A percentile compares a stretch with the other conserved stretches of the same genome.
Conservation (phyloP, 2,797 vertebrate genomes). For the Rhabdophis nuchalis region DNA sequence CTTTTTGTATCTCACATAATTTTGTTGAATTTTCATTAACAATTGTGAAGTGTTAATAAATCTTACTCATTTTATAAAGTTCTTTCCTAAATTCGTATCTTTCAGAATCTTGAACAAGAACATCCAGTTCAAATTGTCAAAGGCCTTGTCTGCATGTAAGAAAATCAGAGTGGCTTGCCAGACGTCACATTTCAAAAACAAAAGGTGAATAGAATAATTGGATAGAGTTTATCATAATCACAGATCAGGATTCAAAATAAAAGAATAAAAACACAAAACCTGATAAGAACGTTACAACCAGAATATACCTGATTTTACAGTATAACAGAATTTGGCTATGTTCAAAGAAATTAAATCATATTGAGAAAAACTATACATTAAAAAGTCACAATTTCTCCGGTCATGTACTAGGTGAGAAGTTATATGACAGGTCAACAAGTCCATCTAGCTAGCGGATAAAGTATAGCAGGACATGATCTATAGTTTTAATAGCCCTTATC, state of each 20-base stretch:
- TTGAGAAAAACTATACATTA: neutral
- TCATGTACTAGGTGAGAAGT: neutral
- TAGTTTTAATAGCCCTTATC: neutral
- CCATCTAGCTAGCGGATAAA: neutral
- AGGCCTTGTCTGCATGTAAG: neutral
- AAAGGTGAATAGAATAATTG: neutral
- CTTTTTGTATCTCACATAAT: neutral
- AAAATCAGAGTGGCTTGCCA: neutral
- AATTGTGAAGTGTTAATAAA: neutral
- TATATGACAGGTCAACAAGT: neutral
- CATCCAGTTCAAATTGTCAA: neutral
- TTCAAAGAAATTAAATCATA: neutral
- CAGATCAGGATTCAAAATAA: neutral
- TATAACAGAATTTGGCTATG: neutral
- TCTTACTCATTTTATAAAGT: neutral
- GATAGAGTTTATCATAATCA: neutral
- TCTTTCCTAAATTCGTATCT: neutral
- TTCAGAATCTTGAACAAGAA: neutral
- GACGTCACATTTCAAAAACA: neutral
- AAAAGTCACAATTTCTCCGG: neutral
- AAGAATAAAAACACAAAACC: neutral
- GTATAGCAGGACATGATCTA: neutral
- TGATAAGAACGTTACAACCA: neutral
- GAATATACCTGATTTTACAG: neutral
- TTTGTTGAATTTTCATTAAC: neutral